phyloP scores from a whole-genome alignment of 2,113 vertebrate genomes.

The Psilopsiagon aurifrons region DNA sequence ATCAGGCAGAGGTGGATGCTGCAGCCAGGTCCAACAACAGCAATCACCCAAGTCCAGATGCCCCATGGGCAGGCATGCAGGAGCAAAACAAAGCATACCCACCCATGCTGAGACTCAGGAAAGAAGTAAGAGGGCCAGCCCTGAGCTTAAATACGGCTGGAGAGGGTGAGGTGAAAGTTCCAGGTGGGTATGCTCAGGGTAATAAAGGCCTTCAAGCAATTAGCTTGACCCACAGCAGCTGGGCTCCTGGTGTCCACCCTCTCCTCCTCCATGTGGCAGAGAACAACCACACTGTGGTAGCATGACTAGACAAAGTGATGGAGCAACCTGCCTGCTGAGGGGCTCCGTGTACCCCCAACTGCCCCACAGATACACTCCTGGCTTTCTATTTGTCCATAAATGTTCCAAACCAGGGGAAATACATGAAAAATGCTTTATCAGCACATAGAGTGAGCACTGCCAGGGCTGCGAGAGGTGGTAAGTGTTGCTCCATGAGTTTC shows the following conservation, averaged over 20 bases:
- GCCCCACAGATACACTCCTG: no score
- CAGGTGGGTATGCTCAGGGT: background rate
- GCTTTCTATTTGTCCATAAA: background rate
- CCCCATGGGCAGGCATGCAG: accelerated
- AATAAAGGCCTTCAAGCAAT: background rate
- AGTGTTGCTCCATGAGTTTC: background rate
- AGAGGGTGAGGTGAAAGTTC: background rate
- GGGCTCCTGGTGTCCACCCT: background rate
- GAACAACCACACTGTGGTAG: background rate
- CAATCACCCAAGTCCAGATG: accelerated
- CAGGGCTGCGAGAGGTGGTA: background rate
- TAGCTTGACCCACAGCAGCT: background rate
- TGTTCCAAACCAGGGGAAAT: background rate
- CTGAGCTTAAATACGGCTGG: background rate
- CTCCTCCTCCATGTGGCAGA: background rate
- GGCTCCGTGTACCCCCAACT: accelerated
- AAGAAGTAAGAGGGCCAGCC: accelerated
- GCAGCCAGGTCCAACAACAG: background rate
- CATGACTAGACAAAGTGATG: accelerated
- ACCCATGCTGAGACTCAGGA: accelerated
- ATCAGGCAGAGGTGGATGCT: background rate
- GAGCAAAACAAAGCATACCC: background rate
- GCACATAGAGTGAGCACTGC: background rate
- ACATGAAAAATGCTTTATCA: background rate
- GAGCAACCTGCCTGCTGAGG: background rate